Percentiles rank a stretch among this genome's conserved stretches.
phyloP scores from a whole-genome alignment of 2,888 invertebrate species.

The Drosophila paracracens region DNA sequence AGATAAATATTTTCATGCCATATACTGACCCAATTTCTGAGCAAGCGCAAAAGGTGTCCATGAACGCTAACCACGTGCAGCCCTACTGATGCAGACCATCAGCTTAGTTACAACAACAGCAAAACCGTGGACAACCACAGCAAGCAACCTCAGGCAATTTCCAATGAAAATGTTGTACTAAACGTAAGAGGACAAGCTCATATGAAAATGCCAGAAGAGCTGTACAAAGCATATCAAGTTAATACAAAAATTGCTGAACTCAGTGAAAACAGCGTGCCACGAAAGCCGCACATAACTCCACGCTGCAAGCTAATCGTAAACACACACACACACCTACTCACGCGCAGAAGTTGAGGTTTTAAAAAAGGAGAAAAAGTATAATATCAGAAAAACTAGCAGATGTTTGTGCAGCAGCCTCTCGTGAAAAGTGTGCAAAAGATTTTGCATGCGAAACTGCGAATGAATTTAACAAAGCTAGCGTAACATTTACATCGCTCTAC shows the following conservation, averaged over 20 bases:
- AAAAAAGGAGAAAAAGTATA: slow-evolving; percentile 15
- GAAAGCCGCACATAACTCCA: slow-evolving; percentile 62
- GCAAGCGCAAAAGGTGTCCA: slow-evolving; percentile 1
- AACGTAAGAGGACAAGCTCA: slow-evolving; percentile 36
- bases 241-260: slow-evolving; percentile 69
- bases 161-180: slow-evolving; percentile 58
- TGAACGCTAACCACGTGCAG: slow-evolving; percentile 5
- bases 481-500: slow-evolving; percentile 58
- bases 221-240: slow-evolving; percentile 64
- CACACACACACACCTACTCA: slow-evolving; percentile 4
- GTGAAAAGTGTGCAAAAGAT: slow-evolving; percentile 61
- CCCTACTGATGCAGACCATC: slow-evolving; percentile 9
- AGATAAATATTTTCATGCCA: neutral
- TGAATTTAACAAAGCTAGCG: slow-evolving; percentile 57
- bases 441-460: slow-evolving; percentile 45
- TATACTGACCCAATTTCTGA: slow-evolving; percentile 12
- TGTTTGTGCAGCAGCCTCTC: slow-evolving; percentile 16
- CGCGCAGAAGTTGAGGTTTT: slow-evolving; percentile 1
- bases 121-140: slow-evolving; percentile 4
- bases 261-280: slow-evolving; percentile 43
- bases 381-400: slow-evolving; percentile 26
- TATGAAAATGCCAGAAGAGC: slow-evolving; percentile 56
- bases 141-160: slow-evolving; percentile 57
- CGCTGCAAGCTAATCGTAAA: slow-evolving; percentile 37
- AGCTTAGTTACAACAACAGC: slow-evolving; percentile 4